Conservation (phyloP, 2,888 invertebrate species). For the Lathronympha strigana region DNA sequence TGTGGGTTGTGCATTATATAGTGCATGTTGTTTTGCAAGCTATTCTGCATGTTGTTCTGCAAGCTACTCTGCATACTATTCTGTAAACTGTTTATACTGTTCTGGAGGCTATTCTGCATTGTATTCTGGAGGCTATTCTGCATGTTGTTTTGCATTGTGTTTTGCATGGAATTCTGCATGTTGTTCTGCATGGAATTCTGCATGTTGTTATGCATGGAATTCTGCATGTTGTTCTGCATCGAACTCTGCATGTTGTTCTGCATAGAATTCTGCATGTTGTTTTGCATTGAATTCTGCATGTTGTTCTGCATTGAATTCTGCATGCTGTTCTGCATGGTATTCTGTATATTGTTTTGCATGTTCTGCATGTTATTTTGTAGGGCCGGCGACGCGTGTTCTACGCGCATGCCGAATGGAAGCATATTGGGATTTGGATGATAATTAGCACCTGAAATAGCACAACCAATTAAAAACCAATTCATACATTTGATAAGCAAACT, state of each 20-base stretch:
- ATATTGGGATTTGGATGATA: conserved; percentile 78
- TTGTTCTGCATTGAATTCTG: neutral
- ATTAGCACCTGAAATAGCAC: conserved; percentile 74
- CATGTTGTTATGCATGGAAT: conserved; percentile 40
- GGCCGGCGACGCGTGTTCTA: conserved; percentile 60
- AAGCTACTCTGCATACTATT: conserved; percentile 42
- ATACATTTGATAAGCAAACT: too few species aligned
- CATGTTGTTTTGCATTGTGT: conserved; percentile 42
- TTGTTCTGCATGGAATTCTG: conserved; percentile 41
- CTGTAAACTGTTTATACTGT: conserved; percentile 43
- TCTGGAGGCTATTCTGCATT: conserved; percentile 45
- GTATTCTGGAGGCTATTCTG: conserved; percentile 16
- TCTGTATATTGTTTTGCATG: conserved; percentile 45
- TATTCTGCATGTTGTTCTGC: conserved; percentile 12
- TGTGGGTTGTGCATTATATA: conserved; percentile 68
- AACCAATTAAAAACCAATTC: neutral
- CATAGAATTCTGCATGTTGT: conserved; percentile 38
- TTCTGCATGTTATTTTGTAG: conserved; percentile 45
- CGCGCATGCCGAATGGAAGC: conserved; percentile 81
- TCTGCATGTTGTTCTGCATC: conserved; percentile 14
- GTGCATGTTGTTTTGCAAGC: conserved; percentile 42
- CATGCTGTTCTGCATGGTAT: conserved; percentile 23
- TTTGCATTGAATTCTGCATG: conserved; percentile 42
- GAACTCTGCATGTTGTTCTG: conserved; percentile 43
- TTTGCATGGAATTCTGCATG: conserved; percentile 41